Evolutionary conservation across 2,888 invertebrate genomes (phyloP), one percentile per base, ranked within the genome.

Genomic region (Stramonita haemastoma): DNA sequence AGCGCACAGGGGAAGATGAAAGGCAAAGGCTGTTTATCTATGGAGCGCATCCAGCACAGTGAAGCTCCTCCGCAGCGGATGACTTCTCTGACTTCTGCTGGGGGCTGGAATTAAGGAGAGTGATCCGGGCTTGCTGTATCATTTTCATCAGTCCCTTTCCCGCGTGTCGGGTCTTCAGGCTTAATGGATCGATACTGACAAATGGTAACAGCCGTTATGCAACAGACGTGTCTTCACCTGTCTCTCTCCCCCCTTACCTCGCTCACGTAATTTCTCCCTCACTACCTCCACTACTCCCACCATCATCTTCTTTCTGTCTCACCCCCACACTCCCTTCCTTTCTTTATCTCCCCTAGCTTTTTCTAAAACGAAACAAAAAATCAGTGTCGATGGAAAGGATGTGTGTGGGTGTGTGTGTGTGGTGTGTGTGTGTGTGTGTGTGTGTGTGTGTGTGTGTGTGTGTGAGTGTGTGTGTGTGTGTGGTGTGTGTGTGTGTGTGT

Each of bases 11-110:
- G 29, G 29, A 77, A 89, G 87, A 89, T 89, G 87, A 89, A 89
- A 90, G 90, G 84, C 89, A 46, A 56, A 88, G 81, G 56, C 79
- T 89, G 89, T 89, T 89, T 89, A 85, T 89, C 89, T 85, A 89
- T 73, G 85, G 83, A 36, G 83, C 81, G 88, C 73, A 84, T 85
- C 89, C 84, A 56, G 60, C 84, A 70, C 70, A 73, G 89, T 70
- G 46, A 85, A 85, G 6, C 85, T 32, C 46, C 56, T 46, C 70
- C 29, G 84, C 26, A 46, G 66, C 70, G 46, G 81, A 11, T 26
- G 36, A 46, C 81, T 83, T 26, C n/a, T n/a, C 46, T 32, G 32
- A 46, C 46, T 46, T 46, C 46, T 46, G 2, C 46, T 8, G 46
- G 46, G 8, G 29, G 73, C 77, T 19, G 32, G 26, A 79, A 73